These are phyloP conservation scores for Neodiprion virginianus DNA, from an alignment of 1,140 invertebrate species.

Conservation along the genomic window DNA sequence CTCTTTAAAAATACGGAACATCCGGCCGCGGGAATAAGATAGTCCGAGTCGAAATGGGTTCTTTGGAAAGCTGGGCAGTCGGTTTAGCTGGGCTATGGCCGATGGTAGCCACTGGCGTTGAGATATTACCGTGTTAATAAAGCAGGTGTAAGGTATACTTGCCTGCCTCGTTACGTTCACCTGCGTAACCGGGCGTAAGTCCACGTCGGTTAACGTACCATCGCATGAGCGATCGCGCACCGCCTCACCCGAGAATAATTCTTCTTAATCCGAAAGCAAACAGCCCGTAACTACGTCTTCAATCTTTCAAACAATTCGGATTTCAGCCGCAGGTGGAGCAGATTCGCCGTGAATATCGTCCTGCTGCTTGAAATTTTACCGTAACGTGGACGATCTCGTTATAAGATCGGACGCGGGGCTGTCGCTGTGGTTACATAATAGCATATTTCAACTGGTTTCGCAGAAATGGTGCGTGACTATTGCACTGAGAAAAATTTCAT, in stretches of 20 bases:
- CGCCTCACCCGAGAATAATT: slow-evolving; percentile 1
- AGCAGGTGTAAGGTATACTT: not conserved
- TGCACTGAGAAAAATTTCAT: too few relatives aligned
- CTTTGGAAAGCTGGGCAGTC: too few relatives aligned
- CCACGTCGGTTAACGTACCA: slow-evolving; percentile 1
- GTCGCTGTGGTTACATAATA: too few relatives aligned
- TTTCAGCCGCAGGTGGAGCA: too few relatives aligned
- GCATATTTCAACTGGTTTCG: too few relatives aligned
- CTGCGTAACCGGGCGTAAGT: not conserved
- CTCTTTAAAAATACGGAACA: not conserved
- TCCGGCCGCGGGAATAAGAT: not conserved
- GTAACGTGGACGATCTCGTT: too few relatives aligned
- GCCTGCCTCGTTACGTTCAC: not conserved
- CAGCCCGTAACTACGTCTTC: not conserved
- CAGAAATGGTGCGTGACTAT: too few relatives aligned
- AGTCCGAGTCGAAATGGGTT: not conserved
- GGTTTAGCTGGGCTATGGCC: not conserved
- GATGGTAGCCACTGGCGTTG: slow-evolving; percentile 6
- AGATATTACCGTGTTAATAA: slow-evolving; percentile 2
- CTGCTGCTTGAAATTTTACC: too few relatives aligned
- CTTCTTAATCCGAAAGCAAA: slow-evolving; percentile 1
- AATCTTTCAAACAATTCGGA: too few relatives aligned
- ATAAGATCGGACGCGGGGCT: too few relatives aligned
- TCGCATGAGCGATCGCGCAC: slow-evolving; percentile 1
- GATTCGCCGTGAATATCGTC: too few relatives aligned